Evolutionary conservation across 2,113 vertebrate species (phyloP), one percentile per base, ranked within the genome.

Genomic region (Phrynocephalus versicolor): DNA sequence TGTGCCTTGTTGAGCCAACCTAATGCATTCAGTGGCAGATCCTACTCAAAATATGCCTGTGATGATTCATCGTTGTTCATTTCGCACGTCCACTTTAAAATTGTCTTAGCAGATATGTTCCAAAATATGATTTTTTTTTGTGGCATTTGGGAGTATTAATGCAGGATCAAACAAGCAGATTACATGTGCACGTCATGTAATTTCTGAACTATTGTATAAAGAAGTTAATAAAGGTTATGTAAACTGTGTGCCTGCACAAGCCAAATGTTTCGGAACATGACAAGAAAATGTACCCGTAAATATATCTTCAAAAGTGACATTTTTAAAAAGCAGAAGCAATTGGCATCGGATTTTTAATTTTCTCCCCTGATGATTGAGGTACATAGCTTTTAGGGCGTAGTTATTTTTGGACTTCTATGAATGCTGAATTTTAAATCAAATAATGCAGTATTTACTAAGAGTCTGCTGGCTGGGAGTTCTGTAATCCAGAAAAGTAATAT

Each of bases 191-290:
- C 71, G 35, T 58, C 41, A 23, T 89, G 73, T 69, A 85, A 86
- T 89, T 92, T 87, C 78, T 92, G 70, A 88, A 18, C 60, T 88
- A 76, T 45, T 75, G 67, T 89, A 79, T 88, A 89, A 86, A 91
- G 71, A 90, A 72, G 76, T 89, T 87, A 88, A 71, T 76, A 83
- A 23, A 90, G 30, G 23, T 89, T 90, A 90, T 88, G 79, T 89
- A 87, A 91, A 86, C 77, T 86, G 41, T 55, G 69, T 83, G 85
- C 91, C 89, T 91, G 45, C 5, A 27, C 69, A 39, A 82, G 74
- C 65, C 45, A 82, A 76, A 27, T 86, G 65, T 67, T 90, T 71
- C 55, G 92, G 86, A 87, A 65, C n/a, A 8, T 82, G 65, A 85
- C 45, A 65, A 55, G 80, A 87, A 87, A 51, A 0, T 1, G 10